These are phyloP conservation scores for Carollia perspicillata DNA, from an alignment of 2,113 vertebrate genomes.

Conservation along the genomic window DNA sequence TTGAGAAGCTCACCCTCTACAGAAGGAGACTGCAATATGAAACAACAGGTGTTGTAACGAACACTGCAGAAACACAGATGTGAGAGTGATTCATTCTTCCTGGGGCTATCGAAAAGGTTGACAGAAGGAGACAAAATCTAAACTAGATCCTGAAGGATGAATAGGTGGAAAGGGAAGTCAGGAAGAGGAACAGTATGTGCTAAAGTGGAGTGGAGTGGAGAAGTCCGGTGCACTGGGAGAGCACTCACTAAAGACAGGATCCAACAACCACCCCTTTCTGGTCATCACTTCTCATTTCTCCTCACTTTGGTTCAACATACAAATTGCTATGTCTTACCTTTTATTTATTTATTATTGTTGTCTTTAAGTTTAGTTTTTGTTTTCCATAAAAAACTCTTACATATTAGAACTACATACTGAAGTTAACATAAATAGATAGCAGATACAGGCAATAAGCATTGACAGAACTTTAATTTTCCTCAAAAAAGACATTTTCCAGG, in stretches of 20 bases:
- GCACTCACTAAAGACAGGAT: neutral
- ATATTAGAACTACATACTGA: neutral
- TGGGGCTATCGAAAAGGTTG: accelerated
- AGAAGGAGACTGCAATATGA: accelerated
- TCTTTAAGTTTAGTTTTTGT: neutral
- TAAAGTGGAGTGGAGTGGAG: accelerated
- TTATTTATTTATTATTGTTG: neutral
- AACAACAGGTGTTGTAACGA: neutral
- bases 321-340: neutral
- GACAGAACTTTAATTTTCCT: neutral
- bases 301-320: neutral
- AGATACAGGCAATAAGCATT: accelerated
- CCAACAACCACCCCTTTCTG: accelerated
- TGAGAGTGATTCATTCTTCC: neutral
- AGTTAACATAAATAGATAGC: too few relatives aligned
- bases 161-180: accelerated
- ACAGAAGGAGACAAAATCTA: neutral
- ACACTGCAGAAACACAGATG: neutral
- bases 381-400: neutral
- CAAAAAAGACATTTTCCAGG: neutral
- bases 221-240: neutral
- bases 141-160: neutral
- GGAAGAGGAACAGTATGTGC: neutral
- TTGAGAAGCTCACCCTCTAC: accelerated
- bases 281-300: neutral